Conservation (phyloP, 1,140 invertebrate species). For the Wasmannia auropunctata region DNA sequence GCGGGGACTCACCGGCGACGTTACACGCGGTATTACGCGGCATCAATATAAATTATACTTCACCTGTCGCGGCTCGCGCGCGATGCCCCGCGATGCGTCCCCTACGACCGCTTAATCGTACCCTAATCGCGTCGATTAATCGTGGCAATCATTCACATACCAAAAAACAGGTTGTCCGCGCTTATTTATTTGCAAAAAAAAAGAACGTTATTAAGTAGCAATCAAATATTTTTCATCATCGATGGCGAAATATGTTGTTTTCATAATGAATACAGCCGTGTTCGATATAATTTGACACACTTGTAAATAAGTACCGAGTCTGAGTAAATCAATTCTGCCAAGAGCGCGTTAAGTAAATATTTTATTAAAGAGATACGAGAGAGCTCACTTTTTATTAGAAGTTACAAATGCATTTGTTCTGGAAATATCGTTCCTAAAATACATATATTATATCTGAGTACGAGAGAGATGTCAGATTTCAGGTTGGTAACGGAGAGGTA, state of each 20-base stretch:
- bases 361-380: neutral
- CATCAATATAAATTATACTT: constrained; percentile 47
- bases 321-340: neutral
- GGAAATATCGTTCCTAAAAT: neutral
- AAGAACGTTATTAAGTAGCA: neutral
- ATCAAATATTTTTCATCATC: neutral
- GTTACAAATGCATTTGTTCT: neutral
- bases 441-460: neutral
- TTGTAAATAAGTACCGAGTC: neutral
- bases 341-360: neutral
- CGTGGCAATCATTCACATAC: neutral
- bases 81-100: neutral
- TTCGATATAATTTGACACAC: neutral
- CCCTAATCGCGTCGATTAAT: constrained; percentile 19
- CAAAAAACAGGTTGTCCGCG: neutral
- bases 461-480: neutral
- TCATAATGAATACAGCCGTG: neutral
- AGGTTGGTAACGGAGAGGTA: neutral
- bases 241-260: neutral
- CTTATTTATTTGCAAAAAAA: neutral
- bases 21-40: neutral
- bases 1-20: neutral
- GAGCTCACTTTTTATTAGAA: neutral
- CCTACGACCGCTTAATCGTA: constrained; percentile 15
- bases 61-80: constrained; percentile 29